phyloP scores from a whole-genome alignment of 2,797 vertebrate genomes.

The Melanotaenia trifasciata region DNA sequence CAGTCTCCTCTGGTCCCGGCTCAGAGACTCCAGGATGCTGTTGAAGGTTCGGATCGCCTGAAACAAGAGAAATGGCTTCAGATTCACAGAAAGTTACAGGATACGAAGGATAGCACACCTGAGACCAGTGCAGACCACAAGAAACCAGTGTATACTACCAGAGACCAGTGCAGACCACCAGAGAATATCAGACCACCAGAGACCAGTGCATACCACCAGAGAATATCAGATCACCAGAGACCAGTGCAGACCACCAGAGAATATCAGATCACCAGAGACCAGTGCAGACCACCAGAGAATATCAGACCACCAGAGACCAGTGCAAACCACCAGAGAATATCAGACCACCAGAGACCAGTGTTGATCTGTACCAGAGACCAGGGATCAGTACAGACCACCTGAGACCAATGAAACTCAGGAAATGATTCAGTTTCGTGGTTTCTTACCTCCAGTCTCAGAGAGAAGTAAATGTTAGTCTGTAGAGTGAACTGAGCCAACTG shows the following conservation, averaged over 20 bases:
- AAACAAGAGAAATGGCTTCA: conserved; percentile 9
- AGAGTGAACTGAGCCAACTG: conserved; percentile 47
- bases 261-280: neutral
- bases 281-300: neutral
- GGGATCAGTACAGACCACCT: no score
- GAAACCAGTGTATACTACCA: neutral
- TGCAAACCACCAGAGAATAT: no score
- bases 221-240: no score
- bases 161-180: neutral
- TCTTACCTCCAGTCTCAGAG: conserved; percentile 68
- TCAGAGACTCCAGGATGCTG: conserved; percentile 65
- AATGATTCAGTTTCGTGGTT: neutral
- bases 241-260: neutral
- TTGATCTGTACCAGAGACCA: no score
- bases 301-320: no score
- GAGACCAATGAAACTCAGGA: no score
- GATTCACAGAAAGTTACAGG: neutral
- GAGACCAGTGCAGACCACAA: neutral
- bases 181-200: no score
- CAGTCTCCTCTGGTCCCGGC: conserved; percentile 34
- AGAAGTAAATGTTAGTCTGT: conserved; percentile 50
- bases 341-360: no score
- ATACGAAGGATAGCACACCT: no score
- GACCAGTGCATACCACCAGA: neutral
- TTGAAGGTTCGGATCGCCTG: conserved; percentile 75